phyloP scores from a whole-genome alignment of 2,888 invertebrate species.

The Thalpophila matura region DNA sequence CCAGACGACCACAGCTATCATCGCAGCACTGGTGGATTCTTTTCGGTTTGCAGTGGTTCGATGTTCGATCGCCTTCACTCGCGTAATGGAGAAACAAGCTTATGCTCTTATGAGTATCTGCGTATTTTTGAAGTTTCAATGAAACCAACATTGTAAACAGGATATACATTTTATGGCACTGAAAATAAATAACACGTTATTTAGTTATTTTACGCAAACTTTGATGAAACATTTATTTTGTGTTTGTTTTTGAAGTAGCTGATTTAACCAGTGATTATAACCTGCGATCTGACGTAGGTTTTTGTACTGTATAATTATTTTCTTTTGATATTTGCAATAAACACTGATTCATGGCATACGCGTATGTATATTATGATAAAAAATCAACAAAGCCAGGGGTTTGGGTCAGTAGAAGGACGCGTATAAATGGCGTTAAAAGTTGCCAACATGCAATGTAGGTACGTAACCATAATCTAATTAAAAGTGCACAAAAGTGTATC shows the following conservation, averaged over 20 bases:
- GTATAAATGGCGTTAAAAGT: too few species aligned
- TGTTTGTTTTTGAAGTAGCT: conserved; percentile 28
- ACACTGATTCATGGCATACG: too few species aligned
- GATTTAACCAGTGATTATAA: not conserved
- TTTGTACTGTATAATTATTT: conserved; percentile 15
- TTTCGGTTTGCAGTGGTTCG: not conserved
- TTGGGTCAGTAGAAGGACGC: too few species aligned
- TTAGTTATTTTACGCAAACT: conserved; percentile 36
- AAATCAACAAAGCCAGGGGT: too few species aligned
- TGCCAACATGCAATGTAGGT: too few species aligned
- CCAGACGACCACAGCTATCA: too few species aligned
- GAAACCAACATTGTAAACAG: conserved; percentile 44
- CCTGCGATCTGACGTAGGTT: not conserved
- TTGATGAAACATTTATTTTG: conserved; percentile 45
- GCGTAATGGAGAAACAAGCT: not conserved
- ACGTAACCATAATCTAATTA: too few species aligned
- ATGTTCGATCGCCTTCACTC: not conserved
- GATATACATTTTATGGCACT: conserved; percentile 43
- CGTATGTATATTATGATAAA: too few species aligned
- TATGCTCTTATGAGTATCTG: conserved; percentile 12
- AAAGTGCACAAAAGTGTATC: too few species aligned
- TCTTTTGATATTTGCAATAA: conserved; percentile 21
- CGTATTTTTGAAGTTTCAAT: conserved; percentile 40
- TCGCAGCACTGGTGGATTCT: too few species aligned
- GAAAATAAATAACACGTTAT: conserved; percentile 50